phyloP scores from a whole-genome alignment of 1,140 invertebrate species.

The Drosophila mauritiana region DNA sequence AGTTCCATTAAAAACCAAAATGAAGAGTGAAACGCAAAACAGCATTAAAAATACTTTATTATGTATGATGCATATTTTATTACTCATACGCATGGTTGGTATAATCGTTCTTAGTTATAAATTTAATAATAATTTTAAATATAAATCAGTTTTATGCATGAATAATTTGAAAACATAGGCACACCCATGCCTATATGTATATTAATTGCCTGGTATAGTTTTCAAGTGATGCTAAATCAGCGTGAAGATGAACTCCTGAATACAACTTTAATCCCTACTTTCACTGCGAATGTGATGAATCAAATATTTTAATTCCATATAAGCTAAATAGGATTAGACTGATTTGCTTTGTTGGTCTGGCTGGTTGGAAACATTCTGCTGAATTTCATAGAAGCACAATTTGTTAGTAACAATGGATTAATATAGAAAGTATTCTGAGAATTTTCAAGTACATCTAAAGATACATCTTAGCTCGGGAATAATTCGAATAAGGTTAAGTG shows the following conservation, averaged over 20 bases:
- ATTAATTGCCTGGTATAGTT: background rate
- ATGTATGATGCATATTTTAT: background rate
- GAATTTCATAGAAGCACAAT: background rate
- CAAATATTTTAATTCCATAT: constrained; percentile 1
- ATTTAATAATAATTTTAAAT: too few species aligned
- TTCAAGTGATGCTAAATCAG: background rate
- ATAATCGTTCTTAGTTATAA: background rate
- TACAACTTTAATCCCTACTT: background rate
- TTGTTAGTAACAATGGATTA: background rate
- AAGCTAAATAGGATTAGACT: background rate
- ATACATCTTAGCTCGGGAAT: background rate
- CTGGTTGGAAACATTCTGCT: background rate
- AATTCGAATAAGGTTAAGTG: background rate
- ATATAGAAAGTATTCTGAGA: background rate
- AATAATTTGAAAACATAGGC: background rate
- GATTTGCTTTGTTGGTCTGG: background rate
- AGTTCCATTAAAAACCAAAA: too few species aligned
- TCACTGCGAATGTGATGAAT: background rate
- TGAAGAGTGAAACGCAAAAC: too few species aligned
- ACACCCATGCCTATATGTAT: background rate
- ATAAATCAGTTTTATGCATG: too few species aligned
- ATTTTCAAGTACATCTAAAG: background rate
- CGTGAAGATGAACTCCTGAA: background rate
- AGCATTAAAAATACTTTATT: background rate
- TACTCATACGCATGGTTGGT: background rate